Percentiles rank a stretch among this genome's conserved stretches.
Evolutionary conservation across 1,140 invertebrate species (phyloP).

Genomic region (Zaprionus gabonicus): DNA sequence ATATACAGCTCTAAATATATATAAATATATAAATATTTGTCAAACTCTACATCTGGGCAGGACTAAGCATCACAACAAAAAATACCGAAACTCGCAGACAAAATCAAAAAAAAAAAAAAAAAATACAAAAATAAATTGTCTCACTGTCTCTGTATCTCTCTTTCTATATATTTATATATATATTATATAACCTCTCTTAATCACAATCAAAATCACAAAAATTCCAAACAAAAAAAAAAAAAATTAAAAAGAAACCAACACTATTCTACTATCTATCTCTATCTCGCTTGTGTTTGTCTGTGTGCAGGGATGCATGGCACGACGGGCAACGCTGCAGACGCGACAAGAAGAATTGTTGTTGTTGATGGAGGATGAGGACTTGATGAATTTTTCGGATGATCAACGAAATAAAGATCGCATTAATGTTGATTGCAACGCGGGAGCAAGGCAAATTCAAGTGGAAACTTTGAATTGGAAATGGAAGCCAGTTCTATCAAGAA

Average conservation of each 20-base stretch:
- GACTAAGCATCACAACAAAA: constrained; percentile 78
- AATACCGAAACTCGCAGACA: constrained; percentile 71
- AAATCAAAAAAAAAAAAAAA: constrained; percentile 45
- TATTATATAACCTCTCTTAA: constrained; percentile 33
- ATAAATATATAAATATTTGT: constrained; percentile 32
- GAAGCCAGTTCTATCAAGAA: neutral
- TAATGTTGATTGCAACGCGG: constrained; percentile 43
- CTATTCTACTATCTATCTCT: constrained; percentile 82
- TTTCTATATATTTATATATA: constrained; percentile 42
- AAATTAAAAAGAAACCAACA: constrained; percentile 65
- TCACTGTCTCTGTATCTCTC: constrained; percentile 64
- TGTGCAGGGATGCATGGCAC: constrained; percentile 83
- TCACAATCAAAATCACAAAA: constrained; percentile 34
- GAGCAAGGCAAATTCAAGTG: constrained; percentile 15
- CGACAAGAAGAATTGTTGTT: constrained; percentile 49
- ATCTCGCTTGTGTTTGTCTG: constrained; percentile 85
- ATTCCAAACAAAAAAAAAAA: constrained; percentile 23
- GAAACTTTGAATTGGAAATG: constrained; percentile 14
- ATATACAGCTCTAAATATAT: constrained; percentile 43
- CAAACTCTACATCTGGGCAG: constrained; percentile 72
- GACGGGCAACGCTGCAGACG: constrained; percentile 46
- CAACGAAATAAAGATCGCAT: constrained; percentile 18
- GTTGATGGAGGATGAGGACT: constrained; percentile 39
- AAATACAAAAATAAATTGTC: constrained; percentile 47
- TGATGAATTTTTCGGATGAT: constrained; percentile 17